phyloP scores from a whole-genome alignment of 2,797 vertebrate species.

The Aeoliscus strigatus region DNA sequence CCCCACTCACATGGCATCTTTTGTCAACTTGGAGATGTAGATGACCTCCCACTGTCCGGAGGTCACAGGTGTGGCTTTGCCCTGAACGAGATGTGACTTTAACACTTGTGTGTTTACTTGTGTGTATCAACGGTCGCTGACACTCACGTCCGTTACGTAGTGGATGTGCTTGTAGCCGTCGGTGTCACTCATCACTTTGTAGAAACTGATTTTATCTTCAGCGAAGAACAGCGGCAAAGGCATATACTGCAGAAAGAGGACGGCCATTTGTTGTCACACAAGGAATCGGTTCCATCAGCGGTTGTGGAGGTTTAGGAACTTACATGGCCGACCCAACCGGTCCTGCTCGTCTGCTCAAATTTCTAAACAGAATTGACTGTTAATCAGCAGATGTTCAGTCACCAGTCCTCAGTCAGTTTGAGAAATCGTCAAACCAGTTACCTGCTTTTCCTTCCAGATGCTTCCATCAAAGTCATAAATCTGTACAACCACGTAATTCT shows the following conservation, averaged over 20 bases:
- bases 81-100: conserved; percentile 69
- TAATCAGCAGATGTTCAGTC: conserved; percentile 7
- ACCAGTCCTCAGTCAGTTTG: no score
- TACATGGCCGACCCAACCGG: conserved; percentile 95
- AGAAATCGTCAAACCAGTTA: no score
- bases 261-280: no score
- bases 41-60: conserved; percentile 92
- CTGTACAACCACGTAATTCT: conserved; percentile 87
- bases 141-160: conserved; percentile 79
- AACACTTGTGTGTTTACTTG: neutral
- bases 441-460: conserved; percentile 69
- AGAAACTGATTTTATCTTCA: conserved; percentile 86
- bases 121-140: neutral
- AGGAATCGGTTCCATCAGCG: neutral
- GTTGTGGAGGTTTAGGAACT: conserved; percentile 52
- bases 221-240: conserved; percentile 86
- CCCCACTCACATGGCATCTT: conserved; percentile 79
- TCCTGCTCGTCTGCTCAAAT: conserved; percentile 84
- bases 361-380: conserved; percentile 55
- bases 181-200: conserved; percentile 92
- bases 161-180: conserved; percentile 95
- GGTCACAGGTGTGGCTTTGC: conserved; percentile 79
- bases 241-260: conserved; percentile 79
- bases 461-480: conserved; percentile 82
- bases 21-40: conserved; percentile 84